Percentiles rank a stretch among this genome's conserved stretches.
Evolutionary conservation across 2,113 vertebrate genomes (phyloP).

Genomic region (Peromyscus polionotus): DNA sequence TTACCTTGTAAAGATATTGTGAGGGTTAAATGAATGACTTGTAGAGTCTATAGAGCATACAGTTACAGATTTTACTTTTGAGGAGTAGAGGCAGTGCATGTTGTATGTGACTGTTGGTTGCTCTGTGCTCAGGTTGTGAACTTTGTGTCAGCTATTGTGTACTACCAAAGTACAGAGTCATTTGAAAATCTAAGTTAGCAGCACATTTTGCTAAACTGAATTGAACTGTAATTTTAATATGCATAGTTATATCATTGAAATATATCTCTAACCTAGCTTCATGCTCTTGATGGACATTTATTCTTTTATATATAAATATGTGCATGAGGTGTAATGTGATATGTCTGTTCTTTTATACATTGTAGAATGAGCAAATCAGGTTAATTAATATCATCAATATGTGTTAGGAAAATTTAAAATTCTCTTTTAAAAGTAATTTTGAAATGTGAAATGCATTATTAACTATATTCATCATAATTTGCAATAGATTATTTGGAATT

Average conservation of each 20-base stretch:
- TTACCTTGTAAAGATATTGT: not conserved
- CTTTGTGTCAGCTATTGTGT: not conserved
- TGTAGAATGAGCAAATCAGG: not conserved
- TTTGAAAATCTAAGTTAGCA: constrained; percentile 52
- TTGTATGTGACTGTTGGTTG: constrained; percentile 28
- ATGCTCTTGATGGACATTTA: not conserved
- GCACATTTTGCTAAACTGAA: not conserved
- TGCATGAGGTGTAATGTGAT: not conserved
- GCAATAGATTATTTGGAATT: not conserved
- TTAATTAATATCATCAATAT: not conserved
- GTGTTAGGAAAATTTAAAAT: not conserved
- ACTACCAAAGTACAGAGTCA: constrained; percentile 4
- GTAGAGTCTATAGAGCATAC: not conserved
- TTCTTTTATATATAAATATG: not conserved
- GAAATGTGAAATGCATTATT: constrained; percentile 1
- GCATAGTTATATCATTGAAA: constrained; percentile 39
- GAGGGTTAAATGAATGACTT: constrained; percentile 17
- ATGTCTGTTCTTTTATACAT: not conserved
- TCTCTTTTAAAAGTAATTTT: not conserved
- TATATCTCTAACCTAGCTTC: constrained; percentile 30
- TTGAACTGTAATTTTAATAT: constrained; percentile 34
- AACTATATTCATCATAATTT: not conserved
- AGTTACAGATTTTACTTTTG: constrained; percentile 31
- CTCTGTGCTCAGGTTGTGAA: not conserved
- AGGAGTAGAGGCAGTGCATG: not conserved